Base-by-base conservation (phyloP, 2,113 vertebrate genomes). In the Neodontobutis hainanensis region DNA sequence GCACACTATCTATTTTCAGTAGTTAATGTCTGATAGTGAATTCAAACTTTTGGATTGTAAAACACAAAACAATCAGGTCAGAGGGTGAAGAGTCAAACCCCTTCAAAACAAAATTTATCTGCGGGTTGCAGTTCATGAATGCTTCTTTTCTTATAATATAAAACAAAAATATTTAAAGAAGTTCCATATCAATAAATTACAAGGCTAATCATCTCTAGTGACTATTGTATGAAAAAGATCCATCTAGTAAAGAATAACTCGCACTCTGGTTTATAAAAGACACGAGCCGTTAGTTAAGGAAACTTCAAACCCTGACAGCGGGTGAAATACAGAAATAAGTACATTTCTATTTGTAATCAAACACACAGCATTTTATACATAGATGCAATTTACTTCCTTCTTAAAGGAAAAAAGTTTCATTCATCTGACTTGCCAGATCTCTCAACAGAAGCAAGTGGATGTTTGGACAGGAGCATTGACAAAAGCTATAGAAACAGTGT, bases 341-440 rank as follows among this genome's bases (percentile, higher is more conserved):
- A 85, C 64, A 79, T 86, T 85, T 88, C 78, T 83, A 85, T 79
- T 84, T 36, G 70, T 70, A 62, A 81, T 84, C 80, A 89, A 91
- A 90, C 87, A 93, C 89, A 89, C 84, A 87, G 83, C 78, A 62
- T 92, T 92, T 90, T 88, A 85, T 88, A 85, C 78, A 90, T 80
- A 90, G 45, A 83, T 65, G 56, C 35, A 79, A 75, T 76, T n/a
- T 49, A 80, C 89, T 90, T 92, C 85, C 87, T 88, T 90, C 85
- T 92, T 87, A 89, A 89, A 89, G 85, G 78, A 88, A 82, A 27
- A 88, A 83, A 53, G 11, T 49, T 88, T 73, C 83, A 80, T 75
- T 89, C 76, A 81, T 79, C 74, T 68, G 76, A 88, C 60, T 75
- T 78, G 78, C 75, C 73, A 66, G 73, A 78, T 70, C 69, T 72